Base-by-base conservation (phyloP, 2,797 vertebrate species). In the Rhinella marina region DNA sequence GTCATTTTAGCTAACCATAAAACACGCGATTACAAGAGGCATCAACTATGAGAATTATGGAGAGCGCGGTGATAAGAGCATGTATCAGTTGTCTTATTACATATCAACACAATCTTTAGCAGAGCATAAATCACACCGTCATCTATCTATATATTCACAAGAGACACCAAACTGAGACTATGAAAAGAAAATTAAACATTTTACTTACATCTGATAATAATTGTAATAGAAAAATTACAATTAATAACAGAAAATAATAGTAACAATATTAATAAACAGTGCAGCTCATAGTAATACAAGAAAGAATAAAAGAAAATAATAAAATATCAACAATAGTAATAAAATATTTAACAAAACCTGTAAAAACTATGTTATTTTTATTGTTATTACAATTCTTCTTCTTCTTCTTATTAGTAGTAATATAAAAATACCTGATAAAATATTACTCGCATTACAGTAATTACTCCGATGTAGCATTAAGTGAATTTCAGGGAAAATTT, bases 1-100 rank as follows among this genome's bases (percentile, higher is more conserved):
- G 92, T 90, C 90, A 89, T 91, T 92, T 94, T 93, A 90, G 83
- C 93, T 92, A 94, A 93, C 90, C 93, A 92, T 93, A 93, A 94
- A 93, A 90, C 92, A 92, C 90, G 90, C 90, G 93, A 94, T 94
- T 94, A 94, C 91, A 48, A 81, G 91, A 90, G 87, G 84, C 90
- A 91, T 86, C 86, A 93, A 93, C 90, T 84, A 70, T 84, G 81
- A 83, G 88, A 56, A 66, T 81, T 73, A 85, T 57, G 83, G 73
- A 81, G 82, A 76, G 83, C 59, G 83, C 9, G n/a, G 83, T 27
- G 66, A 56, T 64, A 62, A 62, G 56, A 62, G 23, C 29, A 21
- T 5, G 77, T 57, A 50, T 50, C 59, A 78, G 73, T 76, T 76
- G 73, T 83, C 59, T 76, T 76, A 87, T 87, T 75, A 64, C 64